Evolutionary conservation across 2,888 invertebrate species (phyloP).

Genomic region (Lepidocyrtinus sp.): DNA sequence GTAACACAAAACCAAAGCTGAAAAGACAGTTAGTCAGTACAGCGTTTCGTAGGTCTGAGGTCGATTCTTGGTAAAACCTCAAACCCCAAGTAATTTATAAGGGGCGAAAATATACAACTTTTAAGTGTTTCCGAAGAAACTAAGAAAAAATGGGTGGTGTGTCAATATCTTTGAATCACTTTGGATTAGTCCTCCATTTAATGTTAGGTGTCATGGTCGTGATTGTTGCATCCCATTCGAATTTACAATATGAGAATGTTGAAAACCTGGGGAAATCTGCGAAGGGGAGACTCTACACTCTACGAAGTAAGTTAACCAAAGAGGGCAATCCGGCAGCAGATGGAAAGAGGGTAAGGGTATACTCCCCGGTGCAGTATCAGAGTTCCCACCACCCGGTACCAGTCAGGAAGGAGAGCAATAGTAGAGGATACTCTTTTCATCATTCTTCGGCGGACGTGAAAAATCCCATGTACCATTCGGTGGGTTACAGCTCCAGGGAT

Average conservation of each 20-base stretch:
- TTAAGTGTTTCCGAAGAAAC: too few relatives aligned
- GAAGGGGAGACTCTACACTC: slow-evolving; percentile 67
- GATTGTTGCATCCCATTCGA: slow-evolving; percentile 17
- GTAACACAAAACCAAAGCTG: too few relatives aligned
- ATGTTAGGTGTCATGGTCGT: neutral
- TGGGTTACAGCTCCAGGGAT: slow-evolving; percentile 57
- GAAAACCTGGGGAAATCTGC: slow-evolving; percentile 66
- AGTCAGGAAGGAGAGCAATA: slow-evolving; percentile 65
- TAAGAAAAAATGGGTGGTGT: neutral
- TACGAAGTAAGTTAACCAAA: slow-evolving; percentile 65
- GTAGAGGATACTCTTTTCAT: slow-evolving; percentile 69
- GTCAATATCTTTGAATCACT: neutral
- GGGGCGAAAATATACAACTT: too few relatives aligned
- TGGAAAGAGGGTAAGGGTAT: slow-evolving; percentile 27
- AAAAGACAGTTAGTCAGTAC: too few relatives aligned
- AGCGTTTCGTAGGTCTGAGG: too few relatives aligned
- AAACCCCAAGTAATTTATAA: too few relatives aligned
- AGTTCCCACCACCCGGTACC: slow-evolving; percentile 24
- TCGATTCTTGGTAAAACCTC: slow-evolving; percentile 44
- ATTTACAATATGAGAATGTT: slow-evolving; percentile 57
- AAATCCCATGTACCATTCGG: slow-evolving; percentile 56
- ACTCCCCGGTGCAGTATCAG: slow-evolving; percentile 7
- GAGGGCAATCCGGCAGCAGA: neutral
- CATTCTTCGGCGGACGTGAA: slow-evolving; percentile 65
- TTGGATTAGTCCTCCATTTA: neutral